A percentile compares a stretch with the other conserved stretches of the same genome.
phyloP scores from a whole-genome alignment of 1,140 invertebrate genomes.

The Diploscapter pachys region DNA sequence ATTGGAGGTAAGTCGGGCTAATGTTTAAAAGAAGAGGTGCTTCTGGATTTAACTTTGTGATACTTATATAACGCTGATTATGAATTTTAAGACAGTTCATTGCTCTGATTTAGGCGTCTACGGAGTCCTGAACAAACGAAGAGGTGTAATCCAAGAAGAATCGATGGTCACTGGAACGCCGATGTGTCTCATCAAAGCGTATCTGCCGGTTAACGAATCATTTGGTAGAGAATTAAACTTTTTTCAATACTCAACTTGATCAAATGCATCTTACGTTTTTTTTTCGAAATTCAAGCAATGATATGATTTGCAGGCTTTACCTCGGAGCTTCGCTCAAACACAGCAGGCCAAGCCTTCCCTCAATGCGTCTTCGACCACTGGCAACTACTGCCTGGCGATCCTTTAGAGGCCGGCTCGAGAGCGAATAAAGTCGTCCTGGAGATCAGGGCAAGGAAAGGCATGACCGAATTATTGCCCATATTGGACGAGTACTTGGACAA shows the following conservation, averaged over 20 bases:
- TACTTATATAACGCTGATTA: too few relatives aligned
- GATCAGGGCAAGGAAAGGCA: conserved; percentile 95
- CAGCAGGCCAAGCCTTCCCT: conserved; percentile 98
- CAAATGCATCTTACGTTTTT: too few relatives aligned
- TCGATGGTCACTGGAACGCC: conserved; percentile 81
- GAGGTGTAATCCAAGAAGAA: conserved; percentile 94
- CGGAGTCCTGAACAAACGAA: conserved; percentile 88
- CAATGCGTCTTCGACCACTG: conserved; percentile 99
- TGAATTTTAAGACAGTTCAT: too few relatives aligned
- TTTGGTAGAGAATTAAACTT: conserved; percentile 70
- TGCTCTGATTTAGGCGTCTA: conserved; percentile 24
- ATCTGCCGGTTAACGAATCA: conserved; percentile 96
- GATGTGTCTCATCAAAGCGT: conserved; percentile 97
- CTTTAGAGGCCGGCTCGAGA: conserved; percentile 74
- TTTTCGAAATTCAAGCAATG: conserved; percentile 19
- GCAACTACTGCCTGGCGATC: conserved; percentile 93
- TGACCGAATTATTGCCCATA: conserved; percentile 93
- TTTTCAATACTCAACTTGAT: too few relatives aligned
- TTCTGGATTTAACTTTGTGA: too few relatives aligned
- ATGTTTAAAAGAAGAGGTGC: too few relatives aligned
- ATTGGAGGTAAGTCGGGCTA: conserved; percentile 37
- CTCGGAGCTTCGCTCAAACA: conserved; percentile 93
- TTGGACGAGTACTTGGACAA: conserved; percentile 79
- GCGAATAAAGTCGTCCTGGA: conserved; percentile 73
- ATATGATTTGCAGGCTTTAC: conserved; percentile 74